Percentiles rank a stretch among this genome's conserved stretches.
phyloP scores from a whole-genome alignment of 2,797 vertebrate genomes.

The Diglossa cyanea region DNA sequence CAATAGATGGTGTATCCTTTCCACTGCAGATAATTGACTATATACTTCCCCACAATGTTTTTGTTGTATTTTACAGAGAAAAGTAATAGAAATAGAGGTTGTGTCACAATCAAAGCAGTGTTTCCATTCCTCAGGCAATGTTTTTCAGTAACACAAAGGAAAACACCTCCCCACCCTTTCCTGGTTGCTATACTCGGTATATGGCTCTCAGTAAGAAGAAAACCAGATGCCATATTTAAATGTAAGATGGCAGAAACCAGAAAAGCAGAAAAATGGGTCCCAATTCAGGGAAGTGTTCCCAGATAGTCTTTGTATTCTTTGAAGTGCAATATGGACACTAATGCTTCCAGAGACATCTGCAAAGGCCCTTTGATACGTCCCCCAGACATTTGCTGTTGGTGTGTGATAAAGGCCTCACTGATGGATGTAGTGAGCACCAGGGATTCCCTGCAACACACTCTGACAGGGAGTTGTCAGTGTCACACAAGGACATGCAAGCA shows the following conservation, averaged over 20 bases:
- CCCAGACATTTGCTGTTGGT: neutral
- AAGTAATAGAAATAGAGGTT: slow-evolving; percentile 37
- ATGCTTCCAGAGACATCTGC: neutral
- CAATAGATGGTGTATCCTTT: neutral
- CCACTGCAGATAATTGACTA: slow-evolving; percentile 17
- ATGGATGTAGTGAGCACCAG: neutral
- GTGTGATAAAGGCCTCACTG: neutral
- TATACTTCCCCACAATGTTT: slow-evolving; percentile 38
- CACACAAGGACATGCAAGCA: accelerated
- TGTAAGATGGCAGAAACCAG: slow-evolving; percentile 32
- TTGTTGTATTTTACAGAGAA: slow-evolving; percentile 51
- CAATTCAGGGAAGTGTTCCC: neutral
- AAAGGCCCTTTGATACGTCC: neutral
- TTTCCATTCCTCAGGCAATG: slow-evolving; percentile 59
- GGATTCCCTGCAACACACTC: neutral
- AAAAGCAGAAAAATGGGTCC: neutral
- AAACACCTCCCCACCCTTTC: slow-evolving; percentile 46
- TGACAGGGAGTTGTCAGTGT: neutral
- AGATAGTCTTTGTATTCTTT: neutral
- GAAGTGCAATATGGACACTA: neutral
- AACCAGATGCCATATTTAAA: slow-evolving; percentile 48
- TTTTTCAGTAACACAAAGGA: slow-evolving; percentile 38
- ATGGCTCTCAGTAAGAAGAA: slow-evolving; percentile 42
- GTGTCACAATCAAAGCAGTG: slow-evolving; percentile 33
- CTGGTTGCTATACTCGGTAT: neutral